Evolutionary conservation across 2,888 invertebrate genomes (phyloP).

Genomic region (Marronus borbonicus): DNA sequence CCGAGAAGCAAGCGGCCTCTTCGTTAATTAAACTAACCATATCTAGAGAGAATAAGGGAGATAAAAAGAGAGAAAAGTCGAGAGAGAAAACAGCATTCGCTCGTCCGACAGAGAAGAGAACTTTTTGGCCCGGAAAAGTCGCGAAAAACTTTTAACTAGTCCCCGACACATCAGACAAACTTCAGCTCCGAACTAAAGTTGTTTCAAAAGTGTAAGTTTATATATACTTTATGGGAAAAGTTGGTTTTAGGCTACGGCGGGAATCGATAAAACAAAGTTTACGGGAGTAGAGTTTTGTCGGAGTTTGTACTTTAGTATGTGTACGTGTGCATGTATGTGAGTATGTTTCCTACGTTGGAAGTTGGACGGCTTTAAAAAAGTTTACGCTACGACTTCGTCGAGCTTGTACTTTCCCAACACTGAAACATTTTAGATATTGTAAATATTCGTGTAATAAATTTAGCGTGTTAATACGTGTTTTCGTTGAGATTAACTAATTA

Average conservation of each 20-base stretch:
- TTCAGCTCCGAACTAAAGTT: conserved; percentile 67
- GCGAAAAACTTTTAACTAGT: conserved; percentile 68
- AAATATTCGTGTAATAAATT: neutral
- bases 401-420: conserved; percentile 32
- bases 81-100: conserved; percentile 57
- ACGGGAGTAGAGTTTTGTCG: conserved; percentile 45
- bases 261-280: conserved; percentile 57
- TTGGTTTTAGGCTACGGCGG: conserved; percentile 66
- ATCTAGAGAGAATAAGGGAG: conserved; percentile 58
- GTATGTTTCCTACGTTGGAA: conserved; percentile 30
- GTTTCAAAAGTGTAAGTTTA: conserved; percentile 72
- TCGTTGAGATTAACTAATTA: conserved; percentile 4
- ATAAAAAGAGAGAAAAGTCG: conserved; percentile 63
- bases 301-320: conserved; percentile 35
- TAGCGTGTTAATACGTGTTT: conserved; percentile 7
- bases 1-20: conserved; percentile 43
- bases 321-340: conserved; percentile 30
- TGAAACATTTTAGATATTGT: conserved; percentile 20
- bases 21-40: conserved; percentile 64
- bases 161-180: conserved; percentile 60
- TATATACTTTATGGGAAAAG: conserved; percentile 71
- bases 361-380: conserved; percentile 44
- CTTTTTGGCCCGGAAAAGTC: conserved; percentile 55
- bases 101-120: conserved; percentile 34
- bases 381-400: conserved; percentile 34